These are phyloP conservation scores for Echinops telfairi DNA, from an alignment of 2,113 vertebrate species.

Conservation along the genomic window DNA sequence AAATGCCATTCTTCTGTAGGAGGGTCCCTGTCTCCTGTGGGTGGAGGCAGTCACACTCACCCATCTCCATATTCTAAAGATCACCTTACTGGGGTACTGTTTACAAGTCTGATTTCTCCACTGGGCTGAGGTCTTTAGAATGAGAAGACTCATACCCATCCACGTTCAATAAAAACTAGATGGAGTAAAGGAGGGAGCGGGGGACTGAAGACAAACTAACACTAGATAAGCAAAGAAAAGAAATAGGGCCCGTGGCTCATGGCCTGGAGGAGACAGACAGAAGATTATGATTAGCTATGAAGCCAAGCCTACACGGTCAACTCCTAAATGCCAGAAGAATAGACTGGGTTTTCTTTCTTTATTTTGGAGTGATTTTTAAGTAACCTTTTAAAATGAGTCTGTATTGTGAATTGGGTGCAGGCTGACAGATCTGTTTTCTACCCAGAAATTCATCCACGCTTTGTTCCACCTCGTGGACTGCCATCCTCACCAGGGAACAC, in stretches of 20 bases:
- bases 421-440: no score
- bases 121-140: background rate
- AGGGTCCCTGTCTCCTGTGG: background rate
- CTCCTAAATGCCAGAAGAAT: background rate
- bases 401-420: no score
- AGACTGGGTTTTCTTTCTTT: background rate
- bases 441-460: no score
- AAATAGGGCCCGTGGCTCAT: background rate
- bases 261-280: background rate
- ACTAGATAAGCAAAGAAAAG: background rate
- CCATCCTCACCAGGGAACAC: no score
- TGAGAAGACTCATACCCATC: background rate
- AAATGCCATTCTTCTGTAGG: background rate
- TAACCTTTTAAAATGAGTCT: no score
- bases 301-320: background rate
- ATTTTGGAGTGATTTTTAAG: no score
- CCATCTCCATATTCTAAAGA: background rate
- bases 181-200: background rate
- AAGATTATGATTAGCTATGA: background rate
- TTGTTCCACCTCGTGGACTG: no score
- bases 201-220: background rate
- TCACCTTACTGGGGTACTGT: background rate
- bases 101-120: background rate
- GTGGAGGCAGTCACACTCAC: background rate
- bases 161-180: background rate